Percentiles rank a stretch among this genome's conserved stretches.
These are phyloP conservation scores for Lontra canadensis DNA, from an alignment of 2,113 vertebrate genomes.

Conservation along the genomic window DNA sequence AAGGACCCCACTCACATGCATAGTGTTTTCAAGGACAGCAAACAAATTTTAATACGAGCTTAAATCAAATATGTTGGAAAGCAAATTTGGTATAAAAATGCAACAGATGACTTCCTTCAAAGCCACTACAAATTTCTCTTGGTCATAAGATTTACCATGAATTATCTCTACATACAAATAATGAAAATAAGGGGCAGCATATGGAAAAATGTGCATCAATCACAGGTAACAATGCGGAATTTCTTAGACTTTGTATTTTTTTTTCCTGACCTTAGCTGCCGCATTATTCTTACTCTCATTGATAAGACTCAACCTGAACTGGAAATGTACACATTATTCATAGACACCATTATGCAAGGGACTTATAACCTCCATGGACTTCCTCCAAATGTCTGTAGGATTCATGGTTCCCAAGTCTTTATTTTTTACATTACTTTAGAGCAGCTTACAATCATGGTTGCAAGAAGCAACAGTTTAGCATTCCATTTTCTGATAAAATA, in stretches of 20 bases:
- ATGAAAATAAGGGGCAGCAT: neutral
- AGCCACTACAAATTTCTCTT: neutral
- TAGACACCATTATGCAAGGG: neutral
- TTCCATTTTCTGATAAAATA: neutral
- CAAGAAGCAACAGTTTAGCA: neutral
- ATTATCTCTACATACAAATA: neutral
- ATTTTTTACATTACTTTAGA: neutral
- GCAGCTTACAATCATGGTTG: neutral
- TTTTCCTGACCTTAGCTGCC: neutral
- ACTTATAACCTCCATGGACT: neutral
- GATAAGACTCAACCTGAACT: neutral
- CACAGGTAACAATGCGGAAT: too few relatives aligned
- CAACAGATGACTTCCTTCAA: neutral
- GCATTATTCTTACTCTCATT: accelerated
- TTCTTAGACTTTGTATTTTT: neutral
- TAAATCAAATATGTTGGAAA: neutral
- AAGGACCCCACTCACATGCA: neutral
- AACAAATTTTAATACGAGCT: neutral
- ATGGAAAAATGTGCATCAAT: too few relatives aligned
- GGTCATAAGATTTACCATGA: neutral
- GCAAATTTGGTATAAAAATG: neutral
- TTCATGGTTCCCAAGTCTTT: neutral
- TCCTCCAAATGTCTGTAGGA: neutral
- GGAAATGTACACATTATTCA: neutral
- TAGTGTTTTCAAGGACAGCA: neutral